Evolutionary conservation across 2,113 vertebrate species (phyloP).

Genomic region (Ranitomeya imitator): DNA sequence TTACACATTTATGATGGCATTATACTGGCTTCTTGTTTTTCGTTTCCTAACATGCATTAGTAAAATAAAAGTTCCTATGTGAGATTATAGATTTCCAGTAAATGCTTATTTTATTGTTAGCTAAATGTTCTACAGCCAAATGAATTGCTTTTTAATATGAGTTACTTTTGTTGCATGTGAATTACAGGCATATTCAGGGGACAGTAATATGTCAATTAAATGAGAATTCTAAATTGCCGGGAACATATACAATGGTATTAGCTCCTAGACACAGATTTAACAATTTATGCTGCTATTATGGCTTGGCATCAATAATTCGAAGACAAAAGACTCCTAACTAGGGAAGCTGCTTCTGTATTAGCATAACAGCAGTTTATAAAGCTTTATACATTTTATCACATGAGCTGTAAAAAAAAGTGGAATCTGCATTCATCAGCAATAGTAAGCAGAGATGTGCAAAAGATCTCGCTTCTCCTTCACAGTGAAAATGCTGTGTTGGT

Average conservation of each 20-base stretch:
- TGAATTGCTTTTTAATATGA: constrained; percentile 18
- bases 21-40: constrained; percentile 6
- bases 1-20: neutral
- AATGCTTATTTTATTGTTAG: constrained; percentile 20
- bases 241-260: constrained; percentile 21
- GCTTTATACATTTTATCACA: neutral
- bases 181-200: neutral
- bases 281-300: neutral
- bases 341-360: constrained; percentile 12
- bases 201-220: neutral
- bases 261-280: constrained; percentile 40
- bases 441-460: neutral
- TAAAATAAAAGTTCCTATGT: neutral
- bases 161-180: constrained; percentile 1
- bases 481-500: neutral
- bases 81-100: constrained; percentile 28
- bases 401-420: neutral
- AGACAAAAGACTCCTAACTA: constrained; percentile 44
- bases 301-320: constrained; percentile 10
- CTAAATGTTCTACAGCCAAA: neutral
- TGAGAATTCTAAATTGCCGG: constrained; percentile 12
- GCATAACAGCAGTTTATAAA: neutral
- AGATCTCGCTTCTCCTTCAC: neutral
- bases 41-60: constrained; percentile 1
- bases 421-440: constrained; percentile 7